phyloP scores from a whole-genome alignment of 2,888 invertebrate species.

The Heliconius charithonia region DNA sequence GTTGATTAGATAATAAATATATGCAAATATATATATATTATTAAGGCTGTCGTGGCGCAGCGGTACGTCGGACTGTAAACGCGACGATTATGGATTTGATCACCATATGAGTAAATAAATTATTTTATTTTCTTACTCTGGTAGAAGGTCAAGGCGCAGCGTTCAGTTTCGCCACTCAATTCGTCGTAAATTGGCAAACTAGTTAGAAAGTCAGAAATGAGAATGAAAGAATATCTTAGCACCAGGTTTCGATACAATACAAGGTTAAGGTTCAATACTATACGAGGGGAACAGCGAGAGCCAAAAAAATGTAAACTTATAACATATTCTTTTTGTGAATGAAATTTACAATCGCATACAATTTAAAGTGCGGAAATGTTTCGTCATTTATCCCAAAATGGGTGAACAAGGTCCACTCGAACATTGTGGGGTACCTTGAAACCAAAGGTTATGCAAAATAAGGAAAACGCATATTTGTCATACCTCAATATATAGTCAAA shows the following conservation, averaged over 20 bases:
- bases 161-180: no score
- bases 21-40: neutral
- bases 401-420: conserved; percentile 62
- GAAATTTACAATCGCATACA: neutral
- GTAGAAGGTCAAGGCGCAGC: neutral
- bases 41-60: neutral
- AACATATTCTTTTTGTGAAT: neutral
- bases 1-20: conserved; percentile 5
- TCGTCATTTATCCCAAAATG: conserved; percentile 49
- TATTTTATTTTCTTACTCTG: neutral
- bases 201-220: neutral
- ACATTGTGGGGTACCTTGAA: conserved; percentile 58
- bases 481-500: neutral
- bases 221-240: no score
- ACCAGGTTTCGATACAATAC: neutral
- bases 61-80: neutral
- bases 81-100: neutral
- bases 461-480: conserved; percentile 33
- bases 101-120: neutral
- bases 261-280: neutral
- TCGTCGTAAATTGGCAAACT: neutral
- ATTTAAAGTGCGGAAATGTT: conserved; percentile 45
- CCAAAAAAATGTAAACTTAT: neutral
- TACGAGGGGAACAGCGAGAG: neutral
- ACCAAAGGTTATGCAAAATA: conserved; percentile 41